Conservation (phyloP, 2,113 vertebrate genomes). For the Montifringilla adamsi region DNA sequence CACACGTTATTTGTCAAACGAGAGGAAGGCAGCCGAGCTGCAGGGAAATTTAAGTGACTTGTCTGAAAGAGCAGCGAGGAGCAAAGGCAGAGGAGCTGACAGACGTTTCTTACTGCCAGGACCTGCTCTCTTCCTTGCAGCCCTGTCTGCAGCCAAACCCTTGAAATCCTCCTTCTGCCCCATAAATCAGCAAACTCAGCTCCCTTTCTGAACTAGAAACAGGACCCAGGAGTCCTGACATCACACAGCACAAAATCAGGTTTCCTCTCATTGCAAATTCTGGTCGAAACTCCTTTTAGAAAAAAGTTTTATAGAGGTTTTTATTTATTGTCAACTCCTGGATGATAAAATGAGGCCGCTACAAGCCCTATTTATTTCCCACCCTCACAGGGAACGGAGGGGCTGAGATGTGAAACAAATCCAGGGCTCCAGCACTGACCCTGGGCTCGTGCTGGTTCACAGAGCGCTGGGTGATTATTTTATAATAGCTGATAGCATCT, state of each 20-base stretch:
- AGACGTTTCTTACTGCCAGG: background rate
- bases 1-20: conserved; percentile 46
- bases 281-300: background rate
- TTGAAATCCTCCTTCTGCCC: background rate
- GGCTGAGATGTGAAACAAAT: conserved; percentile 41
- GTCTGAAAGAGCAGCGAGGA: background rate
- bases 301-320: conserved; percentile 49
- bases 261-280: conserved; percentile 29
- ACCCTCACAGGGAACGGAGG: background rate
- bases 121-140: background rate
- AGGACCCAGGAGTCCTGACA: background rate
- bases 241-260: background rate
- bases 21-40: conserved; percentile 13
- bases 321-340: conserved; percentile 43
- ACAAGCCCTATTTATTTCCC: conserved; percentile 52
- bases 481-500: conserved; percentile 74
- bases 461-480: conserved; percentile 70
- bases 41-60: conserved; percentile 30
- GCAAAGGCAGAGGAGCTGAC: background rate
- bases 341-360: conserved; percentile 47
- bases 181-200: background rate
- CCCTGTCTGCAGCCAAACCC: background rate
- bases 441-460: conserved; percentile 59
- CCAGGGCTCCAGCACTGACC: conserved; percentile 46
- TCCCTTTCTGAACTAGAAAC: background rate